phyloP scores from a whole-genome alignment of 2,888 invertebrate genomes.

The Andrena hattorfiana region DNA sequence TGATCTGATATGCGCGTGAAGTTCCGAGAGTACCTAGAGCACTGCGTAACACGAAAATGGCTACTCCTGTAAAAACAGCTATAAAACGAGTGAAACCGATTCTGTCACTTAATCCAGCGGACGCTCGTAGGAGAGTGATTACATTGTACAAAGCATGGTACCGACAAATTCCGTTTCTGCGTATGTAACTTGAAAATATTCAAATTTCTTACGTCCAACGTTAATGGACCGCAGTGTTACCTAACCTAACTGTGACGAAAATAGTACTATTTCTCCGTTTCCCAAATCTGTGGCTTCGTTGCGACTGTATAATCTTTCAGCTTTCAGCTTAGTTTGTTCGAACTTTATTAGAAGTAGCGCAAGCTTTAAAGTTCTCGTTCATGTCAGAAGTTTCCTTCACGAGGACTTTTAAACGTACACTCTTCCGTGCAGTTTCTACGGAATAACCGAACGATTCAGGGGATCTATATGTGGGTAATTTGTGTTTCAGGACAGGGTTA shows the following conservation, averaged over 20 bases:
- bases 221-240: neutral
- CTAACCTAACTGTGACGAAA: conserved; percentile 67
- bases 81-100: conserved; percentile 93
- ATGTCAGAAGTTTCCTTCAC: neutral
- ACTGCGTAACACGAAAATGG: conserved; percentile 47
- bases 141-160: conserved; percentile 98
- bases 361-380: neutral
- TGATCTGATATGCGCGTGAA: neutral
- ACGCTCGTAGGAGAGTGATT: conserved; percentile 93
- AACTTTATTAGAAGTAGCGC: neutral
- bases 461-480: neutral
- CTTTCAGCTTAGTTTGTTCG: neutral
- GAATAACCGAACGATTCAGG: neutral
- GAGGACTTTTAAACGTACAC: neutral
- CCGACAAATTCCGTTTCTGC: conserved; percentile 94
- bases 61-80: conserved; percentile 62
- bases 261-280: neutral
- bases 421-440: neutral
- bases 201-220: conserved; percentile 43
- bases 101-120: conserved; percentile 91
- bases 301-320: neutral
- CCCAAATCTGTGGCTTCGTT: neutral
- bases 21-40: neutral
- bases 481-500: conserved; percentile 83
- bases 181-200: conserved; percentile 86